Conservation (phyloP, 92 coral and sea anemone genomes). For the Phymanthus crucifer region DNA sequence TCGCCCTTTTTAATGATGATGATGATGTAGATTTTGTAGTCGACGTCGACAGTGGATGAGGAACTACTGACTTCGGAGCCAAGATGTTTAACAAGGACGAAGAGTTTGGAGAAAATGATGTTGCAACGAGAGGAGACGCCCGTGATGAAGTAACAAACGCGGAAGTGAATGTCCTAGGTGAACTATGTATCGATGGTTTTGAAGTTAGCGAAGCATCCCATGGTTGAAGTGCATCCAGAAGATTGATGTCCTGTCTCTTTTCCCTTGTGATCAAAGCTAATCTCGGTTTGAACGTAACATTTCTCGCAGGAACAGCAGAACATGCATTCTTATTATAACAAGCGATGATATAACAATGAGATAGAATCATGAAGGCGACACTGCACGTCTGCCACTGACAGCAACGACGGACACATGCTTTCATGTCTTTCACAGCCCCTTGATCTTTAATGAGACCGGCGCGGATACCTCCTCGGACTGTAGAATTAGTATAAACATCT, state of each 20-base stretch:
- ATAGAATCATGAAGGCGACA: constrained; percentile 84
- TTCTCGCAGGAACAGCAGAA: constrained; percentile 69
- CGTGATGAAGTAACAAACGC: not conserved
- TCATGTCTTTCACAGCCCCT: constrained; percentile 79
- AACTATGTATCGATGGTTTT: not conserved
- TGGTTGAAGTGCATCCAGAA: constrained; percentile 32
- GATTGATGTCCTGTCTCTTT: constrained; percentile 54
- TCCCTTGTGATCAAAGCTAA: constrained; percentile 67
- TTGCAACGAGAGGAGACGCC: not conserved
- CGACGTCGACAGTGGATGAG: not conserved
- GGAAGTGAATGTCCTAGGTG: not conserved
- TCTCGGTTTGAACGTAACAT: constrained; percentile 69
- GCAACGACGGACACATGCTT: constrained; percentile 81
- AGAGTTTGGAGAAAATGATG: not conserved
- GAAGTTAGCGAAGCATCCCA: constrained; percentile 15
- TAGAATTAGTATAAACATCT: constrained; percentile 63
- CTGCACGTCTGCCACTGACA: constrained; percentile 91
- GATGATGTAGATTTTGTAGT: no score
- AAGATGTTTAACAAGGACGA: not conserved
- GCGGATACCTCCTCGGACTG: constrained; percentile 79
- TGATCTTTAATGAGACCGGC: constrained; percentile 84
- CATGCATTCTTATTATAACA: constrained; percentile 72
- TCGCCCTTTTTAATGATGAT: no score
- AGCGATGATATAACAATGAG: constrained; percentile 81
- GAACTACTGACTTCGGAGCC: not conserved